Percentiles rank a stretch among this genome's conserved stretches.
These are phyloP conservation scores for Aphelocoma coerulescens DNA, from an alignment of 2,113 vertebrate genomes.

Conservation along the genomic window DNA sequence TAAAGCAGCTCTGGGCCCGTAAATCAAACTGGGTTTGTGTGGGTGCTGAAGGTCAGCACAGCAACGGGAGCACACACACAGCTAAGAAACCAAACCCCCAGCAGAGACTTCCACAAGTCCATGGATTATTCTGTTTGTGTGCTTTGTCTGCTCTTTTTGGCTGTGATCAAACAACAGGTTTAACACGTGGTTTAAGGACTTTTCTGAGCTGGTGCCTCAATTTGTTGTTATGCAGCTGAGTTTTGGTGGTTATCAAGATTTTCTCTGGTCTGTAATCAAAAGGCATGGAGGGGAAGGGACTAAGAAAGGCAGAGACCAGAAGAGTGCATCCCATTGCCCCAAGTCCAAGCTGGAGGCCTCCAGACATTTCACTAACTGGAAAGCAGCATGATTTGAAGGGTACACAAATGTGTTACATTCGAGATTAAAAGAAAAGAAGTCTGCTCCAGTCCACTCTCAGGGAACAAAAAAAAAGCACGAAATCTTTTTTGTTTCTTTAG, in stretches of 20 bases:
- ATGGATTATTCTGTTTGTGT: not conserved
- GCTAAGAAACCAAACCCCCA: conserved; percentile 1
- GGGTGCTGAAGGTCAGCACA: not conserved
- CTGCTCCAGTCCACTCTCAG: not conserved
- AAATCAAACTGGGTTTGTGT: conserved; percentile 18
- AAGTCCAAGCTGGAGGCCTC: not conserved
- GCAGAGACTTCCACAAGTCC: not conserved
- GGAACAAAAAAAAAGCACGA: not conserved
- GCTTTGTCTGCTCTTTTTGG: not conserved
- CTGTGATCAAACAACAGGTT: not conserved
- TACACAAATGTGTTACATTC: not conserved
- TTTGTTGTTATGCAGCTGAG: not conserved
- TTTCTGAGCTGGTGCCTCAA: not conserved
- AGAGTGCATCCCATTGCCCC: not conserved
- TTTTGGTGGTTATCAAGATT: not conserved
- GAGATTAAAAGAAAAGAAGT: not conserved
- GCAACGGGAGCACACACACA: not conserved
- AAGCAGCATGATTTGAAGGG: not conserved
- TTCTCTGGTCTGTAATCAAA: not conserved
- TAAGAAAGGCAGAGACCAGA: not conserved
- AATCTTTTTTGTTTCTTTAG: not conserved
- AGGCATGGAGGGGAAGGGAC: not conserved
- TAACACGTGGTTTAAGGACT: not conserved
- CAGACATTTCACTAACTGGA: not conserved
- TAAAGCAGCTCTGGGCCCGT: not conserved